Evolutionary conservation across 2,113 vertebrate species (phyloP).

Genomic region (Microcebus griseorufus): DNA sequence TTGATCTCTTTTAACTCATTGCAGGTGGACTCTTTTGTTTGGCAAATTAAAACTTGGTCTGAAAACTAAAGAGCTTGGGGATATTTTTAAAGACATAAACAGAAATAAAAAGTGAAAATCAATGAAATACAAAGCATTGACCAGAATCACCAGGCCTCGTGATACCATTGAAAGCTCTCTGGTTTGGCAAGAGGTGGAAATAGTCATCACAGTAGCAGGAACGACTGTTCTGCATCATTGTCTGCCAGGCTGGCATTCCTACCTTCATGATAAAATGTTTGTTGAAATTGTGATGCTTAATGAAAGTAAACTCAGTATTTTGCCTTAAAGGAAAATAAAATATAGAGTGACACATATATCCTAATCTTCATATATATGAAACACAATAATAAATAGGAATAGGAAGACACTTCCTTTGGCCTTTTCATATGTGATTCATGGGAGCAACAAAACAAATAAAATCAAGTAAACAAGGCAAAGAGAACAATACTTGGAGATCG

Average conservation of each 20-base stretch:
- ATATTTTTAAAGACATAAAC: neutral
- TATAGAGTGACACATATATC: neutral
- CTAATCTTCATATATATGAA: neutral
- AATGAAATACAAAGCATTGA: neutral
- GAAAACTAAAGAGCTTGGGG: neutral
- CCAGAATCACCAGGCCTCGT: neutral
- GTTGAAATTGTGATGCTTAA: neutral
- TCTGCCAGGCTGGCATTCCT: neutral
- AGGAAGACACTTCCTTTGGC: neutral
- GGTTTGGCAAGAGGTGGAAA: neutral
- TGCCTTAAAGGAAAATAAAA: slow-evolving; percentile 21
- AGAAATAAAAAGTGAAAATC: slow-evolving; percentile 25
- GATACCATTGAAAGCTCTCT: neutral
- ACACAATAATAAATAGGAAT: neutral
- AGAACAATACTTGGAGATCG: neutral
- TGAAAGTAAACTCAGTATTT: neutral
- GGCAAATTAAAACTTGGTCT: neutral
- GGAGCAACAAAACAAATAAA: neutral
- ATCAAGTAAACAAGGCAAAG: neutral
- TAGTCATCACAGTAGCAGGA: neutral
- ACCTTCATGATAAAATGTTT: neutral
- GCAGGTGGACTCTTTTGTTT: neutral
- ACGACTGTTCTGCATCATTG: neutral
- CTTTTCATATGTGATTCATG: neutral
- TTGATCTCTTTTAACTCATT: slow-evolving; percentile 12